Base-by-base conservation (phyloP, 2,888 invertebrate genomes). In the Pollenia amentaria region DNA sequence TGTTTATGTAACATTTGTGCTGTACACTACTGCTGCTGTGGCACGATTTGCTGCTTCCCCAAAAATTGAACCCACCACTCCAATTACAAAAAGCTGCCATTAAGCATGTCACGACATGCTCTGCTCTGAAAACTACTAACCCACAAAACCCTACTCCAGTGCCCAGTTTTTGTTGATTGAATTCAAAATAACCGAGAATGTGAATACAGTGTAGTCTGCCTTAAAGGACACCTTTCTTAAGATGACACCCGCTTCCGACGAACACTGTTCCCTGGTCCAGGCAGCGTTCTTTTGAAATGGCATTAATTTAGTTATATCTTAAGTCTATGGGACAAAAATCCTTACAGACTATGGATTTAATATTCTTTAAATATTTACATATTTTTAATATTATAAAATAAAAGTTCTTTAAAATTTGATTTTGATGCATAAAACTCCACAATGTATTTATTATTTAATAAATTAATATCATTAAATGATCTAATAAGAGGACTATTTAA, bases 91-190 rank as follows among this genome's bases (percentile, higher is more conserved):
- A 53, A 70, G 18, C n/a, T 21, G 21, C 18, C 55, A 29, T 73
- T 60, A 44, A 12, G 11, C 42, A 73, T 65, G 42, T 48, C 64
- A 72, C 64, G 64, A 14, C 44, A 77, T 51, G 12, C 38, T 62
- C 67, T 29, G 38, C 16, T 75, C 14, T 79, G 60, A 16, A 67
- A 57, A 11, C 42, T 11, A 55, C 10, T 64, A 64, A 46, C 62
- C 67, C 62, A 69, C 16, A 53, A 60, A 29, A 48, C 40, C 60
- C 29, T 64, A 79, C 75, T 79, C 79, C 65, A 86, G 69, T 83
- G 83, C 64, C 83, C 57, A 83, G 65, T 75, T 86, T 82, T 16
- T 21, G 0, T n/a, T 60, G 57, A 65, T 79, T 40, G n/a, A n/a
- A n/a, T n/a, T n/a, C n/a, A n/a, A n/a, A n/a, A n/a, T n/a, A 79